A percentile compares a stretch with the other conserved stretches of the same genome.
phyloP scores from a whole-genome alignment of 2,888 invertebrate species.

The Xestobium rufovillosum region DNA sequence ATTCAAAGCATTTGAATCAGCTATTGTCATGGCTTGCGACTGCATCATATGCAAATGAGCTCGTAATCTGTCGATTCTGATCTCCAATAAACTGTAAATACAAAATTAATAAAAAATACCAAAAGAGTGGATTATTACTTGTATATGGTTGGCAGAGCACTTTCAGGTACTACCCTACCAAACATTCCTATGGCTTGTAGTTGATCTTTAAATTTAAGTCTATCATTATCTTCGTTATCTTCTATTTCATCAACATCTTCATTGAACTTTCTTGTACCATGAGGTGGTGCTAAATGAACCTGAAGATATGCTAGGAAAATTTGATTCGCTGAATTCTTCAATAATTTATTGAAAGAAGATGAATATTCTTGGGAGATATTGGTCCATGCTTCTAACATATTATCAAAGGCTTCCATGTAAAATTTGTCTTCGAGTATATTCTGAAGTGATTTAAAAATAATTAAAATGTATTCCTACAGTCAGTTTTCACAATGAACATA shows the following conservation, averaged over 20 bases:
- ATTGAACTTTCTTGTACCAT: slow-evolving; percentile 54
- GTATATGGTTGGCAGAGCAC: slow-evolving; percentile 58
- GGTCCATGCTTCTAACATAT: slow-evolving; percentile 62
- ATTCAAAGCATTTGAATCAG: slow-evolving; percentile 43
- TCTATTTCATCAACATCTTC: slow-evolving; percentile 52
- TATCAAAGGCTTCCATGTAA: slow-evolving; percentile 62
- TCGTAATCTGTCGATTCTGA: slow-evolving; percentile 35
- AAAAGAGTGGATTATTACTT: slow-evolving; percentile 37
- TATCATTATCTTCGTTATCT: slow-evolving; percentile 59
- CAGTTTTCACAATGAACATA: slow-evolving; percentile 39
- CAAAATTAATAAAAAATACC: slow-evolving; percentile 3
- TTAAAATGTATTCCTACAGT: background rate
- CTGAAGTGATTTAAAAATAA: slow-evolving; percentile 36
- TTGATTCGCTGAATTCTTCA: slow-evolving; percentile 42
- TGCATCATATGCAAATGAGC: slow-evolving; percentile 38
- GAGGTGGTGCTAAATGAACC: slow-evolving; percentile 74
- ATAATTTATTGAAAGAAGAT: slow-evolving; percentile 36
- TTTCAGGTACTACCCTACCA: slow-evolving; percentile 55
- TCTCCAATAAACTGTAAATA: slow-evolving; percentile 37
- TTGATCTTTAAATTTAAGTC: slow-evolving; percentile 61
- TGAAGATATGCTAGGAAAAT: slow-evolving; percentile 76
- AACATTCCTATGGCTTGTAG: slow-evolving; percentile 65
- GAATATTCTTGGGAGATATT: slow-evolving; percentile 43
- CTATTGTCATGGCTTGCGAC: slow-evolving; percentile 37
- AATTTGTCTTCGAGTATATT: slow-evolving; percentile 45